Evolutionary conservation across 2,113 vertebrate genomes (phyloP).

Genomic region (Mobula birostris): DNA sequence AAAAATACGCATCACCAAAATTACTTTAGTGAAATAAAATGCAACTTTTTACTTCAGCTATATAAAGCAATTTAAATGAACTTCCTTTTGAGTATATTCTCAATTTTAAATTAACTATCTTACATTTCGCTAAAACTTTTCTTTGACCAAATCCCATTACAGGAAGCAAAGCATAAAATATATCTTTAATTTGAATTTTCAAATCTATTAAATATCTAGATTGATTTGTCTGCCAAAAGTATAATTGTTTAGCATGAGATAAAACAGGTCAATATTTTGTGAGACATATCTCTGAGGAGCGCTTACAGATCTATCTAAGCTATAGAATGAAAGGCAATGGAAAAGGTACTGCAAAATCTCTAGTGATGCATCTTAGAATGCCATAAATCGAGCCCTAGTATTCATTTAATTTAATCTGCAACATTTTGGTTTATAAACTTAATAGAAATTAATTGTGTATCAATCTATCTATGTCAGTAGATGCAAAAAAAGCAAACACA

Average conservation of each 20-base stretch:
- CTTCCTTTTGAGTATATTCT: background rate
- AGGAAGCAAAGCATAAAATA: background rate
- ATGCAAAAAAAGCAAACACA: background rate
- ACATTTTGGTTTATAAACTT: background rate
- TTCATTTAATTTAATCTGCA: background rate
- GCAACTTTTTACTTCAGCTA: background rate
- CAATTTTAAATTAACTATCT: background rate
- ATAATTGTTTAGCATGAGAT: background rate
- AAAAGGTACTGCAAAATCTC: background rate
- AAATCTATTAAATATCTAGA: background rate
- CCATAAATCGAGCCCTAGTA: background rate
- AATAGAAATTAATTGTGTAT: background rate
- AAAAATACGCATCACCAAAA: slow-evolving; percentile 9
- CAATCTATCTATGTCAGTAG: background rate
- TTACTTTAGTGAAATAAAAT: slow-evolving; percentile 8
- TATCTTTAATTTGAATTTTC: background rate
- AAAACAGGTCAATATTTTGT: background rate
- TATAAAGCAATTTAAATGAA: background rate
- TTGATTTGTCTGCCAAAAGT: background rate
- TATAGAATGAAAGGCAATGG: background rate
- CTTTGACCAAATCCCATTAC: background rate
- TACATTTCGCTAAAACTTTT: background rate
- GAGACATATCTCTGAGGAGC: background rate
- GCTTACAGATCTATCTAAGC: background rate
- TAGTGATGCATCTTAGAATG: background rate